phyloP scores from a whole-genome alignment of 2,113 vertebrate species.

The Phoenicopterus ruber region DNA sequence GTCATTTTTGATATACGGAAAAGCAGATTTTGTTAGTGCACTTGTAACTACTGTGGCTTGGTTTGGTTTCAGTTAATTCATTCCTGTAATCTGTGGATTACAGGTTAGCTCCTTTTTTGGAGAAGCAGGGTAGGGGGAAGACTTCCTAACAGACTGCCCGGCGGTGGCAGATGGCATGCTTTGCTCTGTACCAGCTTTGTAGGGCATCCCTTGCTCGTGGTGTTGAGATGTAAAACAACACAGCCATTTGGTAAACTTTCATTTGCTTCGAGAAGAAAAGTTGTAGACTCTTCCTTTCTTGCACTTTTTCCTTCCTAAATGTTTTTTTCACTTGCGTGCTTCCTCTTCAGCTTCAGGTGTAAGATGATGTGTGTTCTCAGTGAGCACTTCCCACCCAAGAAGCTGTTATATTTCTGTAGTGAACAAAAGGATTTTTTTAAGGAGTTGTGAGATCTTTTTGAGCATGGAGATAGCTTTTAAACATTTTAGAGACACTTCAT shows the following conservation, averaged over 20 bases:
- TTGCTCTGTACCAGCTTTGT: neutral
- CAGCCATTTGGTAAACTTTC: neutral
- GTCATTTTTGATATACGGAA: rapidly evolving
- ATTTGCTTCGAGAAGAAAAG: neutral
- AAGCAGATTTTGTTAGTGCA: neutral
- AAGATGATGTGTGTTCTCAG: rapidly evolving
- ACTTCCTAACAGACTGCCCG: neutral
- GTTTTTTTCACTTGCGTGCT: neutral
- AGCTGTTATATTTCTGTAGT: neutral
- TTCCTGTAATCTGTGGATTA: conserved; percentile 17
- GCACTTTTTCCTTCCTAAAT: neutral
- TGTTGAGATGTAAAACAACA: neutral
- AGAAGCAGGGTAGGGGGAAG: neutral
- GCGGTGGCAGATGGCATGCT: conserved; percentile 7
- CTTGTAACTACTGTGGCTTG: neutral
- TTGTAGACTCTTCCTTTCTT: neutral
- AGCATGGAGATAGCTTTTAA: neutral
- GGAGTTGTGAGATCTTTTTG: neutral
- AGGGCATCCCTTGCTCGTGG: neutral
- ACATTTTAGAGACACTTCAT: neutral
- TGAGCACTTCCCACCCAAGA: neutral
- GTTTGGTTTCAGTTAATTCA: neutral
- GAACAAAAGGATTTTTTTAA: neutral
- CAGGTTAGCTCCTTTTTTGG: conserved; percentile 23
- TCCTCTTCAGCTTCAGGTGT: neutral